phyloP scores from a whole-genome alignment of 2,113 vertebrate species.

The Crocuta crocuta region DNA sequence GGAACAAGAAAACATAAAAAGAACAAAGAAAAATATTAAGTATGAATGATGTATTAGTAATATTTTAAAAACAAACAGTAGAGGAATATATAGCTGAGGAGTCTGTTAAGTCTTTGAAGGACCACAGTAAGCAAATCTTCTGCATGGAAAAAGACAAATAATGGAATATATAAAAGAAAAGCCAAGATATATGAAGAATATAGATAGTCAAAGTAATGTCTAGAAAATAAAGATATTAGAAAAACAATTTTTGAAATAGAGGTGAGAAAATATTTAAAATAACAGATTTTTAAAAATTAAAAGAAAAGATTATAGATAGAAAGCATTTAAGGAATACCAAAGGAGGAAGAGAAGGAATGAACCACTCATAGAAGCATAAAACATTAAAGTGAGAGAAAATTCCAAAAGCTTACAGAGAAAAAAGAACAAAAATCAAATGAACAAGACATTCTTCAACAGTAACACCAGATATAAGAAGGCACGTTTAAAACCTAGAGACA shows the following conservation, averaged over 20 bases:
- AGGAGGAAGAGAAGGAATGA: background rate
- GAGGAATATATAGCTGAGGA: background rate
- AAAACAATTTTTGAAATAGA: background rate
- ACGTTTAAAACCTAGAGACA: background rate
- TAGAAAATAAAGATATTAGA: background rate
- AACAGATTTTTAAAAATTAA: background rate
- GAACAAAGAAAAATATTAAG: background rate
- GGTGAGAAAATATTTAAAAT: background rate
- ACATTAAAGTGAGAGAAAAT: background rate
- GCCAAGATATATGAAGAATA: background rate
- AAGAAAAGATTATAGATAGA: background rate
- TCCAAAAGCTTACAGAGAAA: background rate
- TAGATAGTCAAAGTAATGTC: background rate
- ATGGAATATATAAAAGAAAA: background rate
- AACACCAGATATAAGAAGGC: background rate
- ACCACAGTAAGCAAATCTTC: background rate
- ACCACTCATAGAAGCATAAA: background rate
- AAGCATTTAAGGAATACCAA: background rate
- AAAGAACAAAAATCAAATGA: constrained; percentile 14
- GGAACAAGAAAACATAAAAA: constrained; percentile 35
- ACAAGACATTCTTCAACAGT: background rate
- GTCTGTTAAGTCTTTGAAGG: background rate
- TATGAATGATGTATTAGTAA: constrained; percentile 3
- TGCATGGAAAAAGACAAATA: background rate
- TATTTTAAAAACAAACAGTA: background rate